A percentile compares a stretch with the other conserved stretches of the same genome.
These are phyloP conservation scores for Molorchus minor DNA, from an alignment of 2,888 invertebrate genomes.

Conservation along the genomic window DNA sequence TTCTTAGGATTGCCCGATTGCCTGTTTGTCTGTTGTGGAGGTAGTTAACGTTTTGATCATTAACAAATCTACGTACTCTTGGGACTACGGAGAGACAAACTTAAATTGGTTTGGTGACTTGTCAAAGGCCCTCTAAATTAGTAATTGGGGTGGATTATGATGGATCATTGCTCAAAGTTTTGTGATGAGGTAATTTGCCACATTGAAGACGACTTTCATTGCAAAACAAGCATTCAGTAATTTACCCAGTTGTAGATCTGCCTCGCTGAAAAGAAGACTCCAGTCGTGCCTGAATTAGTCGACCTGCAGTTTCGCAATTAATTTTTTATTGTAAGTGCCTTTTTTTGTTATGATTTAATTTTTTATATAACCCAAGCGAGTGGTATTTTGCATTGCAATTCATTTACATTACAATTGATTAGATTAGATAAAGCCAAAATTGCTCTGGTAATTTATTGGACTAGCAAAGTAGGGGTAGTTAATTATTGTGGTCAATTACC, in stretches of 20 bases:
- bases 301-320: background rate
- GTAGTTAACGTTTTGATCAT: conserved; percentile 21
- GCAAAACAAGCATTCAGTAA: conserved; percentile 24
- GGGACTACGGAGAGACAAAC: conserved; percentile 38
- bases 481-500: too few species aligned
- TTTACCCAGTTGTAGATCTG: conserved; percentile 28
- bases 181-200: conserved; percentile 37
- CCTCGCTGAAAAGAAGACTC: background rate
- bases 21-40: conserved; percentile 14
- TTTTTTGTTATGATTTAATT: conserved; percentile 10
- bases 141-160: conserved; percentile 46
- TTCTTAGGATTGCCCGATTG: conserved; percentile 16
- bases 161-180: conserved; percentile 40
- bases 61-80: conserved; percentile 21
- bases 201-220: conserved; percentile 25
- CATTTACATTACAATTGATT: too few species aligned
- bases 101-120: conserved; percentile 48
- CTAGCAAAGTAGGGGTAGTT: too few species aligned
- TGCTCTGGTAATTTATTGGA: too few species aligned
- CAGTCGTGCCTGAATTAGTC: conserved; percentile 11
- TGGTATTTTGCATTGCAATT: too few species aligned
- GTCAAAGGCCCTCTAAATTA: conserved; percentile 49
- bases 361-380: too few species aligned
- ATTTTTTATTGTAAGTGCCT: conserved; percentile 2
- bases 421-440: too few species aligned